Percentiles rank a stretch among this genome's conserved stretches.
Evolutionary conservation across 2,113 vertebrate genomes (phyloP).

Genomic region (Mus musculus): DNA sequence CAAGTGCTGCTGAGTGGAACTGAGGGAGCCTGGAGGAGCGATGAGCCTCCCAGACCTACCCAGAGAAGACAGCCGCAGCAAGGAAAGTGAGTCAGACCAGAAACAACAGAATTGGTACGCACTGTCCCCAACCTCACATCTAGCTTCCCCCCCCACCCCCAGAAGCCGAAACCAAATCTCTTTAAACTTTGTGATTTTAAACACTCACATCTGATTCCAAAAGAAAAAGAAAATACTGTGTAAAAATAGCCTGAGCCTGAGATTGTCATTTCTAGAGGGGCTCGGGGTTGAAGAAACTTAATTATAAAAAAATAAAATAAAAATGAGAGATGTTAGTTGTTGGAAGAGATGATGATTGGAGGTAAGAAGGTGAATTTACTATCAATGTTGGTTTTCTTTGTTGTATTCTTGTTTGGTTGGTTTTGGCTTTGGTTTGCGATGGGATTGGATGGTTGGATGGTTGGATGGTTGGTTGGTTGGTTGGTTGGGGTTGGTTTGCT

Average conservation of each 20-base stretch:
- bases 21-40: no score
- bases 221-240: neutral
- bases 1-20: neutral
- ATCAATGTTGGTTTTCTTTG: neutral
- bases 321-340: neutral
- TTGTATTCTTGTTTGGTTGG: neutral
- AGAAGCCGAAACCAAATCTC: neutral
- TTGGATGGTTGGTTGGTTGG: neutral
- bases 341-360: neutral
- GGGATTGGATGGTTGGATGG: neutral
- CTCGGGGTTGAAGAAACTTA: neutral
- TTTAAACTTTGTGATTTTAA: neutral
- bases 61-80: neutral
- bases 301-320: neutral
- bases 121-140: no score
- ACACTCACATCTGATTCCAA: neutral
- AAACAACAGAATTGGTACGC: fast-evolving
- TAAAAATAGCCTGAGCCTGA: neutral
- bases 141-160: neutral
- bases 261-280: neutral
- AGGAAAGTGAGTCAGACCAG: neutral
- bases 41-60: neutral
- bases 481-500: neutral
- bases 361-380: neutral
- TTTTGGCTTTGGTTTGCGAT: neutral